These are phyloP conservation scores for Aurelia coerulea DNA, from an alignment of 30 jellyfish, hydroid and myxozoan species.

Conservation along the genomic window DNA sequence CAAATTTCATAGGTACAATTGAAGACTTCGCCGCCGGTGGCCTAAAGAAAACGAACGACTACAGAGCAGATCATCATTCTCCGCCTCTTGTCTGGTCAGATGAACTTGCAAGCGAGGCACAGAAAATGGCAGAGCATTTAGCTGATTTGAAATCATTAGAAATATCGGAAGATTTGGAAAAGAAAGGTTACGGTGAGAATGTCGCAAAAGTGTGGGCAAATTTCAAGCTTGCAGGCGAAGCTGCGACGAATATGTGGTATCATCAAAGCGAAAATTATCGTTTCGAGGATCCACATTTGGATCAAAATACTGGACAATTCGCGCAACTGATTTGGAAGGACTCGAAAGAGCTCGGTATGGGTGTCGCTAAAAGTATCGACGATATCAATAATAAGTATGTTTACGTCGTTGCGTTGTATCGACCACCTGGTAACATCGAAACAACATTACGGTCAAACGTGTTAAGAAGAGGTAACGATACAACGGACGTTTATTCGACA, in stretches of 20 bases:
- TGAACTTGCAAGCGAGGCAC: conserved; percentile 95
- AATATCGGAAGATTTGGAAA: conserved; percentile 89
- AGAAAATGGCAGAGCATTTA: conserved; percentile 93
- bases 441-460: conserved; percentile 90
- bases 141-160: conserved; percentile 93
- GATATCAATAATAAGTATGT: conserved; percentile 95
- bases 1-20: conserved; percentile 73
- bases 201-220: conserved; percentile 99
- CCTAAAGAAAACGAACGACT: conserved; percentile 80
- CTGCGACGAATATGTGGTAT: conserved; percentile 98
- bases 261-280: conserved; percentile 86
- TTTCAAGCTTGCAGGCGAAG: conserved; percentile 95
- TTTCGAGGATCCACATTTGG: conserved; percentile 95
- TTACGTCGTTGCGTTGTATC: conserved; percentile 93
- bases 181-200: conserved; percentile 95
- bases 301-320: conserved; percentile 97
- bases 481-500: conserved; percentile 94
- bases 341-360: conserved; percentile 98
- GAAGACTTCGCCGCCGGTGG: conserved; percentile 99
- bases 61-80: conserved; percentile 91
- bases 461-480: conserved; percentile 86
- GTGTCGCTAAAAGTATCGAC: conserved; percentile 98
- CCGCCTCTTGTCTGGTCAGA: conserved; percentile 95
- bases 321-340: conserved; percentile 98
- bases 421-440: conserved; percentile 98